A percentile compares a stretch with the other conserved stretches of the same genome.
Evolutionary conservation across 2,797 vertebrate genomes (phyloP).

Genomic region (Scomberomorus guttatus): DNA sequence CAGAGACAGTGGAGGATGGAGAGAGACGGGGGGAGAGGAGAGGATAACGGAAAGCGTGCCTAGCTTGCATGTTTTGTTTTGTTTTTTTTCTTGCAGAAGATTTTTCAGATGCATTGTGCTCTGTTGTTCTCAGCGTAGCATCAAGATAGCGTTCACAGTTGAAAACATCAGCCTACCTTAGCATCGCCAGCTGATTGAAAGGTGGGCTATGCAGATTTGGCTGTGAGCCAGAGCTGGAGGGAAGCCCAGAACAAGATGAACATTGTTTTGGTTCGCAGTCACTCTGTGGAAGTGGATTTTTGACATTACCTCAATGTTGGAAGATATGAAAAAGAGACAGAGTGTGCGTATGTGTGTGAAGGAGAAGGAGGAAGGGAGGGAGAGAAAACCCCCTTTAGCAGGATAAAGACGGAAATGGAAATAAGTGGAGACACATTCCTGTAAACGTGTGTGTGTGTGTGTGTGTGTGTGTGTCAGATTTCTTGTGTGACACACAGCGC

Average conservation of each 20-base stretch:
- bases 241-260: constrained; percentile 82
- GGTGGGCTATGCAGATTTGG: constrained; percentile 65
- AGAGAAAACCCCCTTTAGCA: constrained; percentile 25
- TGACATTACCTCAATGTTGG: constrained; percentile 72
- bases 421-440: constrained; percentile 73
- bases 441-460: constrained; percentile 46
- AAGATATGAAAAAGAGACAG: constrained; percentile 47
- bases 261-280: constrained; percentile 80
- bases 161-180: constrained; percentile 47
- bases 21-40: constrained; percentile 4
- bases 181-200: constrained; percentile 50
- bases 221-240: constrained; percentile 65
- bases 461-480: constrained; percentile 41
- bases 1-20: constrained; percentile 61
- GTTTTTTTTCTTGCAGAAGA: neutral
- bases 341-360: constrained; percentile 7
- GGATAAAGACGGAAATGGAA: constrained; percentile 70
- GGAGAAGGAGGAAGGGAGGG: constrained; percentile 34
- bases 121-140: constrained; percentile 3
- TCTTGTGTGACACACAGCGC: constrained; percentile 58
- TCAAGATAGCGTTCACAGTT: constrained; percentile 14
- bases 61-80: constrained; percentile 32
- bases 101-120: constrained; percentile 18
- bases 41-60: constrained; percentile 41
- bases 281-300: constrained; percentile 76